A percentile compares a stretch with the other conserved stretches of the same genome.
These are phyloP conservation scores for Drosophila affinis DNA, from an alignment of 2,888 invertebrate species.

Conservation along the genomic window DNA sequence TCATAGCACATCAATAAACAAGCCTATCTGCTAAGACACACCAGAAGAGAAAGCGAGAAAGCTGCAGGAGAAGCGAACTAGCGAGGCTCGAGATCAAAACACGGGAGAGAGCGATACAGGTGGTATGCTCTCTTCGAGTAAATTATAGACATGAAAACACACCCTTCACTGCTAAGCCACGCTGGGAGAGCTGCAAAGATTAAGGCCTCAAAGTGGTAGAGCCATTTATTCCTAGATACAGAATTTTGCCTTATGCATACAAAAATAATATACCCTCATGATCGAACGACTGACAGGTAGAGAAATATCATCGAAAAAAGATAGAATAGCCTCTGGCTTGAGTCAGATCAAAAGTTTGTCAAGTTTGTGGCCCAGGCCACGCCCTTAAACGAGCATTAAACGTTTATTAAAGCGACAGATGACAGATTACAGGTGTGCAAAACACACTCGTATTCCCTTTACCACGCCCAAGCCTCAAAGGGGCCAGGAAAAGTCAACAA, in stretches of 20 bases:
- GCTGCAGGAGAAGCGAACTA: background rate
- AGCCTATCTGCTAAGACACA: background rate
- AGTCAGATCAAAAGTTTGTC: constrained; percentile 55
- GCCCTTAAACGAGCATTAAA: constrained; percentile 48
- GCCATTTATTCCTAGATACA: no score
- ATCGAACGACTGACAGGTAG: no score
- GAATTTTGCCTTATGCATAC: background rate
- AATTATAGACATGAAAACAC: no score
- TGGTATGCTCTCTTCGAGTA: no score
- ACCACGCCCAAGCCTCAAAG: constrained; percentile 18
- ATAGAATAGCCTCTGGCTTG: background rate
- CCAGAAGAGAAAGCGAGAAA: background rate
- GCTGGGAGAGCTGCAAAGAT: background rate
- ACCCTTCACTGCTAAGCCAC: no score
- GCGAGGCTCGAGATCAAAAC: background rate
- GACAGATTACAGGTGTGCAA: constrained; percentile 72
- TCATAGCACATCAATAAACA: background rate
- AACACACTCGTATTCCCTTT: constrained; percentile 4
- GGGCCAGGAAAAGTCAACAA: constrained; percentile 65
- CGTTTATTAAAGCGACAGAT: constrained; percentile 72
- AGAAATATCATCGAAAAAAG: background rate
- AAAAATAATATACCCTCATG: background rate
- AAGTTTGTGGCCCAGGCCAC: constrained; percentile 30
- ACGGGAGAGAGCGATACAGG: no score
- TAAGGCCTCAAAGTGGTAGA: no score